Evolutionary conservation across 2,888 invertebrate genomes (phyloP).

Genomic region (Nematopogon swammerdamellus): DNA sequence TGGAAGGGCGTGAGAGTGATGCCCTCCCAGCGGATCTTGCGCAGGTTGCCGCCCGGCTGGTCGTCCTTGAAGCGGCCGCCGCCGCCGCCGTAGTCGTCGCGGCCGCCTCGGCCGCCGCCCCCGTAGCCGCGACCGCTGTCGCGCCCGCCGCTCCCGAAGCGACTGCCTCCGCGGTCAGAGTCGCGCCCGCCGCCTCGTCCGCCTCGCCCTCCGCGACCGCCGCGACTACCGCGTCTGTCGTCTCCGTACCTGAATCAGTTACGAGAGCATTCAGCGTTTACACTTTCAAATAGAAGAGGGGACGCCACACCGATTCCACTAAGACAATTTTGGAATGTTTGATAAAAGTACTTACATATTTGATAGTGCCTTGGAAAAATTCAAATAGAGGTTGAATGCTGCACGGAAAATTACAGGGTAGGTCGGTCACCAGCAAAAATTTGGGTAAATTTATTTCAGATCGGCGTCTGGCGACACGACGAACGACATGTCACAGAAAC

Average conservation of each 20-base stretch:
- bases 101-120: conserved; percentile 29
- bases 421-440: no score
- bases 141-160: conserved; percentile 22
- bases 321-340: no score
- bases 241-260: conserved; percentile 44
- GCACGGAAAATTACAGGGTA: no score
- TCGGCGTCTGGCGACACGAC: no score
- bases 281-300: no score
- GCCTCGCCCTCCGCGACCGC: conserved; percentile 36
- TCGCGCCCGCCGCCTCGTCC: conserved; percentile 22
- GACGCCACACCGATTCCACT: no score
- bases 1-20: conserved; percentile 79
- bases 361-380: no score
- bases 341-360: no score
- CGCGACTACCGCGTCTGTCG: conserved; percentile 48
- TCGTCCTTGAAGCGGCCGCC: conserved; percentile 55
- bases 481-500: no score
- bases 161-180: conserved; percentile 17
- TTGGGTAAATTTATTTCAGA: no score
- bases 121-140: conserved; percentile 28
- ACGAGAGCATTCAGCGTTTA: no score
- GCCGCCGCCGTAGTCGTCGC: conserved; percentile 21
- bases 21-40: conserved; percentile 88
- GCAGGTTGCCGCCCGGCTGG: conserved; percentile 73
- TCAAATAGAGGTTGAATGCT: no score